Evolutionary conservation across 2,113 vertebrate genomes (phyloP), one percentile per base, ranked within the genome.

Genomic region (Gopherus flavomarginatus): DNA sequence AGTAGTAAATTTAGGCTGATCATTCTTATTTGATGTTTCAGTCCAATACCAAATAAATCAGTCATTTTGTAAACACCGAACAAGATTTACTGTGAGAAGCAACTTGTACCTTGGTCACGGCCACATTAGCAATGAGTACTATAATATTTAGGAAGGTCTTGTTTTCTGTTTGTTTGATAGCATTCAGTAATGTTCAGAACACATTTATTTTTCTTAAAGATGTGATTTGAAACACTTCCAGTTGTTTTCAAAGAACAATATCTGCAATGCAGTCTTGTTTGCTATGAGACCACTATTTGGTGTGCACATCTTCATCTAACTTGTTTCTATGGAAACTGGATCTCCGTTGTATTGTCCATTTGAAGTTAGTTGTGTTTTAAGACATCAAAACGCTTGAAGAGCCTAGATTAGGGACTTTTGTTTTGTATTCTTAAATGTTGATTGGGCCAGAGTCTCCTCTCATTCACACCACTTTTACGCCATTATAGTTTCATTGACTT

Each of bases 271-370:
- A 69, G 47, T 87, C 24, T 89, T 3, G 2, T 80, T 97, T 96
- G 38, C 10, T 82, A 86, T 50, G 83, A 90, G 79, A 88, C 38
- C 2, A 31, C 31, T 95, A 0, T 83, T 94, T 96, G 88, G 17
- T 92, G 57, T 47, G 17, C 90, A 54, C 2, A 5, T 87, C 57
- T 53, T 93, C 14, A 75, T 96, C 84, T 87, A 92, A 92, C 3
- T 1, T 83, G 69, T 97, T 96, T 95, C 92, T 95, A 1, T 96
- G 81, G 85, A 97, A 97, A 97, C 77, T 59, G 54, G 85, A 21
- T 31, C 38, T 88, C 47, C 50, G 62, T 83, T 88, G 1, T 91
- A 44, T 87, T 90, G 69, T 96, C 85, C 5, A 26, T 95, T 94
- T 97, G 31, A 84, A 91, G n/a, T 96, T 90, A 84, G 17, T 47